Base-by-base conservation (phyloP, 92 coral and sea anemone species). In the Zoanthus gigantus region DNA sequence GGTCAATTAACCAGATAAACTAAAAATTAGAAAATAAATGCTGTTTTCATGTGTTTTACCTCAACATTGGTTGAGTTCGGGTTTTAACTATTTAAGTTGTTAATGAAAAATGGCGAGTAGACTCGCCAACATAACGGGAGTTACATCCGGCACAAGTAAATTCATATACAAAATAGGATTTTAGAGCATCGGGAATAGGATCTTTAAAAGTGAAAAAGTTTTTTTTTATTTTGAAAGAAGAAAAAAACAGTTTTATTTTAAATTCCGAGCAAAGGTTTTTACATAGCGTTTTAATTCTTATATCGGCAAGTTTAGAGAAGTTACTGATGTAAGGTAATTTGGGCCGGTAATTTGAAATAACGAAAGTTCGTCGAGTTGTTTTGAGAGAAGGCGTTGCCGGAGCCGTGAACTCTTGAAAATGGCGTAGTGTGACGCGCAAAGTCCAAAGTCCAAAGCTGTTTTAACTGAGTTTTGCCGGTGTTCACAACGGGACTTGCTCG, bases 91-190 rank as follows among this genome's bases (percentile, higher is more conserved):
- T 53, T 53, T 53, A 53, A 53, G 60, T 53, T 53, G 60, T 53
- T 53, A 53, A 53, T 88, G 86, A 23, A 23, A 90, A 90, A 72
- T 68, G 86, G 85, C 86, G 87, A 77, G 90, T 56, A 56, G 84
- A 60, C 80, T 90, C 86, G 72, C 76, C 83, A 85, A 85, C 85
- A 61, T 90, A 90, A 54, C 80, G 86, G 87, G 89, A 77, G 28
- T 85, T 68, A 84, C 90, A 78, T 85, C 90, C 83, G 67, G 82
- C 82, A 74, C 87, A 78, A 87, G 90, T 56, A 34, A 34, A 34
- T 34, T 34, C 42, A 34, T 34, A 34, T 34, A 34, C 42, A 34
- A 34, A 1, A 34, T 34, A 34, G 42, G 42, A 34, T 34, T 34
- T 34, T 34, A 34, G 42, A 34, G 42, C 0, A 34, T 34, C 79